phyloP scores from a whole-genome alignment of 2,797 vertebrate species.

The Clarias laeviceps region DNA sequence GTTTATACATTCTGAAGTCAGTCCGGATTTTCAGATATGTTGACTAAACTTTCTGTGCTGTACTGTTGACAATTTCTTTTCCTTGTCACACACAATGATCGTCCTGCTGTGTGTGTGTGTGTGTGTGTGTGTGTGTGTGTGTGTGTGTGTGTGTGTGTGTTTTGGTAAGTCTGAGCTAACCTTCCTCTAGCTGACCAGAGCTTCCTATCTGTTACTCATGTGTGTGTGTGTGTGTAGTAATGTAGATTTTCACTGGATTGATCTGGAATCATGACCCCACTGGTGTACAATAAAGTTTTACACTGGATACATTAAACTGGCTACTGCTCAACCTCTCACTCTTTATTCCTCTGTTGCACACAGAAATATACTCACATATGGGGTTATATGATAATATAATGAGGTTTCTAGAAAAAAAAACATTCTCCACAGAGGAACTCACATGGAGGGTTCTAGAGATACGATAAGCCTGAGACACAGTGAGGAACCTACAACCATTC shows the following conservation, averaged over 20 bases:
- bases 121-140: slow-evolving; percentile 4
- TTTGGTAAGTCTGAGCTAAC: not conserved
- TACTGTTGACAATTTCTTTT: not conserved
- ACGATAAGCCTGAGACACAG: not conserved
- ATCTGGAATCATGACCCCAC: slow-evolving; percentile 6
- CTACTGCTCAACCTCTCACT: slow-evolving; percentile 17
- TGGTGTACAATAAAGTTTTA: slow-evolving; percentile 42
- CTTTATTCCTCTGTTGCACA: not conserved
- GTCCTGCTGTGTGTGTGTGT: not conserved
- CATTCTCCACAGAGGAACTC: not conserved
- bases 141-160: not conserved
- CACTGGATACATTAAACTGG: slow-evolving; percentile 19
- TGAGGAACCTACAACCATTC: too few relatives aligned
- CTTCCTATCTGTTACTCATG: slow-evolving; percentile 4
- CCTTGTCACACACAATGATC: not conserved
- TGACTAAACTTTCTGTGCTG: not conserved
- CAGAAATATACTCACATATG: too few relatives aligned
- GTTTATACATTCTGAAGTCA: not conserved
- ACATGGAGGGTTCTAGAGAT: too few relatives aligned
- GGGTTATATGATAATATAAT: too few relatives aligned
- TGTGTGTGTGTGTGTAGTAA: slow-evolving; percentile 11
- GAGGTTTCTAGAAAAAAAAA: too few relatives aligned
- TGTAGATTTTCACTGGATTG: slow-evolving; percentile 15
- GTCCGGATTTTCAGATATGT: not conserved
- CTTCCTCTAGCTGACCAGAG: not conserved